A percentile compares a stretch with the other conserved stretches of the same genome.
Evolutionary conservation across 2,888 invertebrate genomes (phyloP).

Genomic region (Agrotis clavis): DNA sequence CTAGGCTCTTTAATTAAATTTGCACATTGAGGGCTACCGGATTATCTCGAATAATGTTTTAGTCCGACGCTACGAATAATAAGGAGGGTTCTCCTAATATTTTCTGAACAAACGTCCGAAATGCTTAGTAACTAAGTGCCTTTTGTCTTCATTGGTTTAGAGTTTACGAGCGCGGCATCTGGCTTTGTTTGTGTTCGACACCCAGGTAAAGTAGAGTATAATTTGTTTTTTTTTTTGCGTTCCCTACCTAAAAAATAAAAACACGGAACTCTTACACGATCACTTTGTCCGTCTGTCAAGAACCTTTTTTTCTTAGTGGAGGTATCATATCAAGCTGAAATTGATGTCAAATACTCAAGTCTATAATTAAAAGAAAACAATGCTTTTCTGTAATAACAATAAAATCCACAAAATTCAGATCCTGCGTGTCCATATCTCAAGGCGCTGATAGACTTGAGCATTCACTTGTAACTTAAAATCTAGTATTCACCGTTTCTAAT

Average conservation of each 20-base stretch:
- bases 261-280: no score
- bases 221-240: not conserved
- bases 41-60: slow-evolving; percentile 61
- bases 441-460: no score
- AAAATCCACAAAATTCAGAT: no score
- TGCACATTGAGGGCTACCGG: slow-evolving; percentile 60
- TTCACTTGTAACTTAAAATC: no score
- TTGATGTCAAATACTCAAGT: no score
- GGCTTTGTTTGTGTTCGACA: not conserved
- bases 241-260: not conserved
- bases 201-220: not conserved
- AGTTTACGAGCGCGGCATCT: not conserved
- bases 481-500: no score
- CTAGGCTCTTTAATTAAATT: slow-evolving; percentile 73
- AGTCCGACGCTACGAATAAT: slow-evolving; percentile 57
- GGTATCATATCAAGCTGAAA: no score
- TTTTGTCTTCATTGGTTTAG: not conserved
- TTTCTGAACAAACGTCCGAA: slow-evolving; percentile 30
- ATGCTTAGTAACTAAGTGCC: slow-evolving; percentile 31
- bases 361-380: no score
- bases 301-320: no score
- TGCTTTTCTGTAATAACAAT: no score
- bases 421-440: no score
- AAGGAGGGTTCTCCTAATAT: slow-evolving; percentile 49
- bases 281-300: no score